Base-by-base conservation (phyloP, 2,113 vertebrate species). In the Cisticola juncidis region DNA sequence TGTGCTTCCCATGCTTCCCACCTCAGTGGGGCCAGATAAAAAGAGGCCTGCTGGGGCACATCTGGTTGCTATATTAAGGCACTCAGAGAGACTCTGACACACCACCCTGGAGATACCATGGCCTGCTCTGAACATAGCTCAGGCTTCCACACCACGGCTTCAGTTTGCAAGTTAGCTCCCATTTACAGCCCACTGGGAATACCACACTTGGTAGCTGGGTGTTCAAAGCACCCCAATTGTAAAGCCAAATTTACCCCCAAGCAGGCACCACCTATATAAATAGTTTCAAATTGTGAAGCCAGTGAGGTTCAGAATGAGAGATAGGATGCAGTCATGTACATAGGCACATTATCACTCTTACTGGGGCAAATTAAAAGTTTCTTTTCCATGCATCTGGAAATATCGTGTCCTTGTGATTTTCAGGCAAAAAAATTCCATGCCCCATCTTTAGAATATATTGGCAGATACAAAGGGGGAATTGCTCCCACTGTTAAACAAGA, bases 1-100 rank as follows among this genome's bases (percentile, higher is more conserved):
- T 14, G 0, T 2, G 1, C 40, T 87, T 92, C 81, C 51, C 72
- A 86, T 0, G 0, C 23, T 86, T 54, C 51, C 13, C 2, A 2
- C 44, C 14, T 1, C 47, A 31, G 51, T 35, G 29, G 17, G 14
- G 19, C 23, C 0, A 0, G 12, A 36, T 38, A 48, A 35, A 70
- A 88, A 78, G 4, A 4, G 0, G 0, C 26, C 57, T n/a, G 6
- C 36, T 73, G 33, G 11, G 18, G 16, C 28, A 66, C 33, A 64
- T 47, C 42, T 51, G 12, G 36, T 53, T 69, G 12, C 14, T 77
- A 0, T 36, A 28, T 50, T 64, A 72, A 60, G 9, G 26, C 20
- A 80, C 70, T 38, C 1, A 1, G 51, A 68, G 2, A 14, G 45
- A 40, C n/a, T 64, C 42, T 35, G 48, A 74, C 31, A 16, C 12